Evolutionary conservation across 2,113 vertebrate genomes (phyloP), one percentile per base, ranked within the genome.

Genomic region (Leiothrix lutea): DNA sequence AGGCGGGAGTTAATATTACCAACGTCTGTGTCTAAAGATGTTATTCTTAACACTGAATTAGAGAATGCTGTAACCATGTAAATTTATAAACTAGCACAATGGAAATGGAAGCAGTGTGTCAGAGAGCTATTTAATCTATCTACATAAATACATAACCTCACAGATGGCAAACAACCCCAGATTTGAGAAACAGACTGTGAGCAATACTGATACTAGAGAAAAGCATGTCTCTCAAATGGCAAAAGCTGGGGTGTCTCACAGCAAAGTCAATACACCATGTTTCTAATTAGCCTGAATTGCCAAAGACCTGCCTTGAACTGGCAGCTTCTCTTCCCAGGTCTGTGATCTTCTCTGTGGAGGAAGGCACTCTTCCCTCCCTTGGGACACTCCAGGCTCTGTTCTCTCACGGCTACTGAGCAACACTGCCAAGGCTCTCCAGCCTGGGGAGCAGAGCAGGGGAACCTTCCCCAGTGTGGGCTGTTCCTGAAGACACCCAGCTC

Each of bases 11-110:
- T 58, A 94, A 86, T 62, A 47, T 65, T 77, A 71, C 83, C 78
- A 86, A 66, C 3, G 50, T 93, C 88, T 81, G 70, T 73, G 81
- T 93, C 87, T 81, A 71, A 94, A 66, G 74, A 85, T 96, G 92
- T 97, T 97, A 94, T 95, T 94, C 95, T 96, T 96, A 95, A 97
- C 92, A 91, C 81, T 88, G 97, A 96, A 95, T 96, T 96, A 94
- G 88, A 75, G 89, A 96, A 95, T 81, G 90, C 79, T 97, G 94
- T 96, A 97, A 96, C 96, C 90, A 95, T 93, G 95, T 97, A 94
- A 97, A 96, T 96, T 96, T 97, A 97, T 96, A 96, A 94, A 96
- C 92, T 72, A 95, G 94, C 96, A 95, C 96, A 86, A 72, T 81
- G 87, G 93, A 86, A 96, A 97, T 78, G 93, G 87, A 90, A 97